Evolutionary conservation across 2,888 invertebrate genomes (phyloP), one percentile per base, ranked within the genome.

Genomic region (Euplexia lucipara): DNA sequence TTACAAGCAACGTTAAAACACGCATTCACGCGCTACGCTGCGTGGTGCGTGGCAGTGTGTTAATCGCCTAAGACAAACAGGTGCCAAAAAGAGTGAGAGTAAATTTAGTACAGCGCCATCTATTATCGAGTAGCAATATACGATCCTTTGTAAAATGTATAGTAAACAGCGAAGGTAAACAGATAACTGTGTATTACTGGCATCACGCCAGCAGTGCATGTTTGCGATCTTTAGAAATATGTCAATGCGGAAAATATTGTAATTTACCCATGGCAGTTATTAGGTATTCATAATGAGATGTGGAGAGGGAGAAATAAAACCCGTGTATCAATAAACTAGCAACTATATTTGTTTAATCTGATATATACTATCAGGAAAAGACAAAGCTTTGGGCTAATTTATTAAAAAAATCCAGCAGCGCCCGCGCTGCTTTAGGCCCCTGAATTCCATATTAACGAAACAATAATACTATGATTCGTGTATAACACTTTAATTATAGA

Each of bases 371-470:
- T 96, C 83, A 97, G 97, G 86, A 96, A 77, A 67, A 94, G 81
- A 96, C 63, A 81, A 83, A 80, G 96, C 79, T 96, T 96, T 88
- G 96, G 96, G 83, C 97, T 97, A 71, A 96, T 97, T 74, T 75
- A 54, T 90, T 97, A 22, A 60, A 63, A 97, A 86, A 74, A 70
- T n/a, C 86, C 89, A 88, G 92, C 92, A 87, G 92, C 94, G 95
- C 95, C 94, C 81, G 95, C 95, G 90, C 93, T 88, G 86, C 85
- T 76, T 53, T 26, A 79, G 86, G 87, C 90, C 90, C 90, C 86
- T 73, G 78, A 59, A 58, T 49, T 72, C 48, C 26, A 59, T 47
- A 71, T 56, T 44, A 60, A 59, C 51, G 61, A 61, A 61, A 59
- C 37, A 73, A 75, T 68, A 72, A 79, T 76, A 78, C 74, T 71